Percentiles rank a stretch among this genome's conserved stretches.
These are phyloP conservation scores for Onychomys leucogaster DNA, from an alignment of 2,797 vertebrate species.

Conservation along the genomic window DNA sequence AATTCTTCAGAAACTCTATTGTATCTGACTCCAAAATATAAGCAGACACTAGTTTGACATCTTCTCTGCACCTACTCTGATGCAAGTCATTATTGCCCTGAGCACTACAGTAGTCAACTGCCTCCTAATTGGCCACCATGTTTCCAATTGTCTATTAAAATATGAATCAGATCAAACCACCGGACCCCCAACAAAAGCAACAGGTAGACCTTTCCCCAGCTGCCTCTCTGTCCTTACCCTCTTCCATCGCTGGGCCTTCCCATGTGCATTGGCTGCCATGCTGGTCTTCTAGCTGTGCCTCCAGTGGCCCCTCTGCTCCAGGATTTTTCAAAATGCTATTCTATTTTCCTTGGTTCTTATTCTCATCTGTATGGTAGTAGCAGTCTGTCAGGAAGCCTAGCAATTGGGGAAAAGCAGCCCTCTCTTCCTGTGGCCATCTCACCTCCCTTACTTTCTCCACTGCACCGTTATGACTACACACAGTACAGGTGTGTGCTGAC, in stretches of 20 bases:
- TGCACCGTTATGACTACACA: too few relatives aligned
- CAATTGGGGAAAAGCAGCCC: fast-evolving
- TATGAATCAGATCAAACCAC: background rate
- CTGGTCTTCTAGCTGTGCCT: background rate
- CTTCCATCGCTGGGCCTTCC: background rate
- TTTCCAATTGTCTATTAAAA: background rate
- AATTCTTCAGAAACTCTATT: background rate
- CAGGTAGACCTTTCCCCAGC: background rate
- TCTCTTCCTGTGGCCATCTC: background rate
- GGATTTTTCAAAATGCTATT: background rate
- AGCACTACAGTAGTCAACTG: too few relatives aligned
- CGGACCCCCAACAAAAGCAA: background rate
- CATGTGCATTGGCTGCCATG: fast-evolving
- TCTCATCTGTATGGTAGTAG: background rate
- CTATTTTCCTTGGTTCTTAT: background rate
- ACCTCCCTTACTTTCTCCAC: background rate
- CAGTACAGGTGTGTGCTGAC: too few relatives aligned
- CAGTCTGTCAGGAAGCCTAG: background rate
- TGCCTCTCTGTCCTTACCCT: background rate
- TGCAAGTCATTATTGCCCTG: background rate
- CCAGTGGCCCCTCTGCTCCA: background rate
- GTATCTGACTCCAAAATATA: background rate
- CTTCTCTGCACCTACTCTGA: background rate
- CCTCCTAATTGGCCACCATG: background rate
- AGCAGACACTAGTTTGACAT: background rate